Evolutionary conservation across 2,113 vertebrate species (phyloP).

Genomic region (Eublepharis macularius): DNA sequence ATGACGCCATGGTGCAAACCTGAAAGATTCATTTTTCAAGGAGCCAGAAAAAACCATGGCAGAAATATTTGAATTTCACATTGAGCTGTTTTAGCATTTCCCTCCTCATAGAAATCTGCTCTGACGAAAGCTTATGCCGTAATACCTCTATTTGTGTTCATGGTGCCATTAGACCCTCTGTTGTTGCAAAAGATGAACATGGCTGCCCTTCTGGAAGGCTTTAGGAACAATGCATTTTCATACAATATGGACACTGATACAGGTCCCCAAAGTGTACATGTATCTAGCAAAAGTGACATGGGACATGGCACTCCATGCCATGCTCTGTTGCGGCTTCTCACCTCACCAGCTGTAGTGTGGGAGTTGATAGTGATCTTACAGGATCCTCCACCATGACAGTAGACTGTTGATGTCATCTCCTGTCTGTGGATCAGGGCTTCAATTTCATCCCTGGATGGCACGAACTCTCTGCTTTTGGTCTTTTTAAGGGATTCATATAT

Average conservation of each 20-base stretch:
- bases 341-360: constrained; percentile 96
- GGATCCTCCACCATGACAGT: constrained; percentile 95
- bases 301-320: neutral
- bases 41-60: neutral
- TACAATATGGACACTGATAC: neutral
- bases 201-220: no score
- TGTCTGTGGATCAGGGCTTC: constrained; percentile 86
- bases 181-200: no score
- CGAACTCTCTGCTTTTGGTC: constrained; percentile 89
- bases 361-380: constrained; percentile 97
- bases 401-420: constrained; percentile 93
- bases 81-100: neutral
- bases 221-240: neutral
- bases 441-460: constrained; percentile 93
- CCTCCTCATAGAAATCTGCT: neutral
- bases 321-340: constrained; percentile 59
- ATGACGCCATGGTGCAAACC: neutral
- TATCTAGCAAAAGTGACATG: neutral
- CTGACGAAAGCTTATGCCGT: no score
- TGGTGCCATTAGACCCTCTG: no score
- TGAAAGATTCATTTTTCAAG: neutral
- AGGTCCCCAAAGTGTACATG: neutral
- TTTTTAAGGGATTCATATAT: constrained; percentile 88
- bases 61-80: neutral
- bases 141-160: no score